Percentiles rank a stretch among this genome's conserved stretches.
These are phyloP conservation scores for Bovichtus variegatus DNA, from an alignment of 2,797 vertebrate genomes.

Conservation along the genomic window DNA sequence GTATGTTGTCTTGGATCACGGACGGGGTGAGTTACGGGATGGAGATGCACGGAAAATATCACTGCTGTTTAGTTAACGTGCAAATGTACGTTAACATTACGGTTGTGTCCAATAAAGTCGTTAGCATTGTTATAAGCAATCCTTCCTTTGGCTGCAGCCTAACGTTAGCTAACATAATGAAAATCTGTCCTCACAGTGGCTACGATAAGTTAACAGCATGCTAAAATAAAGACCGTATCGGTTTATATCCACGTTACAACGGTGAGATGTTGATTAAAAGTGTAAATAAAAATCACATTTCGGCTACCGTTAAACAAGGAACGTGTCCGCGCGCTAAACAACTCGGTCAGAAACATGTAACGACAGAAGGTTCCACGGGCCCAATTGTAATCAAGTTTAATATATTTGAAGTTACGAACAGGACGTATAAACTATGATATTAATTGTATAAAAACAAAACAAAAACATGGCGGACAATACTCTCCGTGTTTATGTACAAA, in stretches of 20 bases:
- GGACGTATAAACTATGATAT: accelerated
- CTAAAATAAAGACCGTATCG: accelerated
- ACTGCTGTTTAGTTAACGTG: background rate
- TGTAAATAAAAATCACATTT: background rate
- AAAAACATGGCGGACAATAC: accelerated
- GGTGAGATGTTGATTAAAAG: background rate
- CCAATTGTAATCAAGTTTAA: background rate
- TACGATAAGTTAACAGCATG: background rate
- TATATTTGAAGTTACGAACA: accelerated
- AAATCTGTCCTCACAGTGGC: background rate
- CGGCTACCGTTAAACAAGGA: background rate
- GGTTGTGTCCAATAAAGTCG: background rate
- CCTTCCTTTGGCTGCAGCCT: background rate
- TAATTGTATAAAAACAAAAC: background rate
- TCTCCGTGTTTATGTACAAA: accelerated
- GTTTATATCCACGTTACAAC: background rate
- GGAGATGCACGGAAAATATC: background rate
- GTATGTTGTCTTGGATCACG: slow-evolving; percentile 18
- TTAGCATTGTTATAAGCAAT: slow-evolving; percentile 41
- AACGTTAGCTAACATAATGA: background rate
- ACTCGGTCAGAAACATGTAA: slow-evolving; percentile 27
- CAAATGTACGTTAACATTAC: slow-evolving; percentile 8
- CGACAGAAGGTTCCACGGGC: slow-evolving; percentile 42
- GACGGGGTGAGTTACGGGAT: background rate
- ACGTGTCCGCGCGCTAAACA: slow-evolving; percentile 17